Percentiles rank a stretch among this genome's conserved stretches.
Conservation (phyloP, 2,113 vertebrate species). For the Planiliza haematocheilus region DNA sequence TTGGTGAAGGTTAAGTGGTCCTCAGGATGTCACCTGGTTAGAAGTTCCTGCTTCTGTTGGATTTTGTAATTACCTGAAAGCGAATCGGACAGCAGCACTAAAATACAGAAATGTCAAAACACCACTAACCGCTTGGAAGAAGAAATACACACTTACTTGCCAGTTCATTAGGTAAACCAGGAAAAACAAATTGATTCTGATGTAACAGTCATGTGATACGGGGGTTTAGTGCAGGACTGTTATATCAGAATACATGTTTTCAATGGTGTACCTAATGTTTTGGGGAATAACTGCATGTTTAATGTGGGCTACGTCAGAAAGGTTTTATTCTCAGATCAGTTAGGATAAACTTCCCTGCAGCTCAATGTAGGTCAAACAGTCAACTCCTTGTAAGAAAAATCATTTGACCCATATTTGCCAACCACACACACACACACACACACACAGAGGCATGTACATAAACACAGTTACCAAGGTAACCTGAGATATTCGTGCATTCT, state of each 20-base stretch:
- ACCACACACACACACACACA: constrained; percentile 2
- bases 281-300: no score
- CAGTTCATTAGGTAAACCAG: no score
- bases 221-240: no score
- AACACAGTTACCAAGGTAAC: constrained; percentile 60
- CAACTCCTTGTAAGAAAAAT: constrained; percentile 14
- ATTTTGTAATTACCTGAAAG: background rate
- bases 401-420: constrained; percentile 55
- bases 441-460: constrained; percentile 22
- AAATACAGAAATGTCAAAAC: background rate
- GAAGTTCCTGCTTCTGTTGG: background rate
- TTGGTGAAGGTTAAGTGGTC: background rate
- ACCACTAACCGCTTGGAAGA: background rate
- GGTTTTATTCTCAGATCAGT: background rate
- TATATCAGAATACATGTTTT: no score
- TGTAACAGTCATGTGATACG: no score
- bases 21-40: constrained; percentile 1
- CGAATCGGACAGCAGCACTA: background rate
- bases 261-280: no score
- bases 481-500: constrained; percentile 27
- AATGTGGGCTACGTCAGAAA: constrained; percentile 1
- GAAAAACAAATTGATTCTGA: no score
- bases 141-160: background rate
- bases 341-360: background rate
- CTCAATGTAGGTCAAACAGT: constrained; percentile 39